Conservation (phyloP, 2,888 invertebrate species). For the Drosophila mayaguana region DNA sequence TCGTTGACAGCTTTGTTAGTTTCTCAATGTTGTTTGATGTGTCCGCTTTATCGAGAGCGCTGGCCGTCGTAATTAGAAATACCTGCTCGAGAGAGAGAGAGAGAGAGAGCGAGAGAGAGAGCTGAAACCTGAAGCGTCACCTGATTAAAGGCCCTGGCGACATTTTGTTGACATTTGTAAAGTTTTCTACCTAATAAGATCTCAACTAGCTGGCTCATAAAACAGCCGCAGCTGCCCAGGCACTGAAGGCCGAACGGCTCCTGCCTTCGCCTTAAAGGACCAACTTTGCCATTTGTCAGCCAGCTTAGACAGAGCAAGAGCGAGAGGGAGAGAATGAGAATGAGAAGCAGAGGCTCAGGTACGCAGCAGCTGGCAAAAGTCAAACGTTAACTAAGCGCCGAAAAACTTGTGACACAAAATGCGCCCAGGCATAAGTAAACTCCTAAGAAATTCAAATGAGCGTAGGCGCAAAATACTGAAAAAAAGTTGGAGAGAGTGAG, state of each 20-base stretch:
- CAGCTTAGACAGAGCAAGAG: background rate
- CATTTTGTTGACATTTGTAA: conserved; percentile 74
- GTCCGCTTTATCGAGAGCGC: conserved; percentile 62
- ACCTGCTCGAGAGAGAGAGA: conserved; percentile 7
- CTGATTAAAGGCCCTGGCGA: conserved; percentile 69
- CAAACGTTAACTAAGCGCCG: conserved; percentile 79
- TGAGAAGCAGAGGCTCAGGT: background rate
- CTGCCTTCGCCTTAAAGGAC: conserved; percentile 45
- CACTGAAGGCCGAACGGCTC: background rate
- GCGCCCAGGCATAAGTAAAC: conserved; percentile 74
- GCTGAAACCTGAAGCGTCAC: conserved; percentile 28
- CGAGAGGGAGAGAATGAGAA: background rate
- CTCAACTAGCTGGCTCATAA: conserved; percentile 55
- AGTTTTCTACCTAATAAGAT: conserved; percentile 63
- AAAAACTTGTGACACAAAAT: conserved; percentile 76
- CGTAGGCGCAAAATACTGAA: conserved; percentile 63
- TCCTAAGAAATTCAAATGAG: conserved; percentile 78
- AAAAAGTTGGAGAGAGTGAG: conserved; percentile 21
- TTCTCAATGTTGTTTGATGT: conserved; percentile 62
- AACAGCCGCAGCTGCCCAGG: conserved; percentile 52
- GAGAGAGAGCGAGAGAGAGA: background rate
- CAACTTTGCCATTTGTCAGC: conserved; percentile 57
- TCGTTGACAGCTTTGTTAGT: conserved; percentile 65
- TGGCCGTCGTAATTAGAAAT: conserved; percentile 50
- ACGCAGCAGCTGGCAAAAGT: conserved; percentile 63